Percentiles rank a stretch among this genome's conserved stretches.
Evolutionary conservation across 2,113 vertebrate species (phyloP).

Genomic region (Pterocles burchelli): DNA sequence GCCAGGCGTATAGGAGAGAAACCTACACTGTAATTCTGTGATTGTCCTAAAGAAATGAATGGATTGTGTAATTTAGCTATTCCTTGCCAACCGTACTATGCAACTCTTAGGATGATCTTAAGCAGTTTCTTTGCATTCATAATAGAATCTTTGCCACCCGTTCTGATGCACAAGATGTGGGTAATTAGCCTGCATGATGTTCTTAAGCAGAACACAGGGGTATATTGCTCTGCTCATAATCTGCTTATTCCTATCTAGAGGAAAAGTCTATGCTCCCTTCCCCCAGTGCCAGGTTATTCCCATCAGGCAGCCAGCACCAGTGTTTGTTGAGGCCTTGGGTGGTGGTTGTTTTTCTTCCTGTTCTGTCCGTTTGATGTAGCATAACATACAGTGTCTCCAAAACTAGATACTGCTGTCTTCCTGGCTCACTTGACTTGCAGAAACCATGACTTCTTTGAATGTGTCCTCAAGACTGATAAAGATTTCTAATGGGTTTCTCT

Average conservation of each 20-base stretch:
- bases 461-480: not conserved
- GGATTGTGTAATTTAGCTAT: not conserved
- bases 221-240: not conserved
- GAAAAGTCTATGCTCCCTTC: not conserved
- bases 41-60: not conserved
- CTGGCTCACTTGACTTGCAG: not conserved
- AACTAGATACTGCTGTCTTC: not conserved
- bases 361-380: not conserved
- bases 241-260: not conserved
- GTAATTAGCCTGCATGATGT: not conserved
- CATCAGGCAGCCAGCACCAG: not conserved
- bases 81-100: not conserved
- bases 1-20: not conserved
- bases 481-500: not conserved
- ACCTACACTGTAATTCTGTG: not conserved
- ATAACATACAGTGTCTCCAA: not conserved
- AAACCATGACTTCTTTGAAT: not conserved
- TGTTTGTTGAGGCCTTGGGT: not conserved
- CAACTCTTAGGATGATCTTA: not conserved
- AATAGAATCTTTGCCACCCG: not conserved
- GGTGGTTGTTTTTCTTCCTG: slow-evolving; percentile 4
- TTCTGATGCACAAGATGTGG: not conserved
- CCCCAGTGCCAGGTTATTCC: not conserved
- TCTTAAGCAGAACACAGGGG: not conserved
- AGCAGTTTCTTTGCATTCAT: not conserved